These are phyloP conservation scores for Drosophila pseudoobscura DNA, from an alignment of 1,140 invertebrate genomes.

Conservation along the genomic window DNA sequence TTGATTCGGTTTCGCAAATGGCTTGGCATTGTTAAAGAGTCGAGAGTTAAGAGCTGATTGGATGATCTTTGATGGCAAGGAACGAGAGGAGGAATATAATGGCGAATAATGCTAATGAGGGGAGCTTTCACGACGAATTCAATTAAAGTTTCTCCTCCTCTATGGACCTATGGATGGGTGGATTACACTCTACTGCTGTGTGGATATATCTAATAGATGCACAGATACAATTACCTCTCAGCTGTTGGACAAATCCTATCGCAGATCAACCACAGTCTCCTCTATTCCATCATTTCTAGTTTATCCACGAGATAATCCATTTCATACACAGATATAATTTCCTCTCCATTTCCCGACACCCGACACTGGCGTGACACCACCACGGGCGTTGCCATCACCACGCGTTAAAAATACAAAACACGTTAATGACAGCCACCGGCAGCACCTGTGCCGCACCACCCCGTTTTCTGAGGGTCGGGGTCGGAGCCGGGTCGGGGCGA, in stretches of 20 bases:
- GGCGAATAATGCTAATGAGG: slow-evolving; percentile 43
- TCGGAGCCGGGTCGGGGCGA: not conserved
- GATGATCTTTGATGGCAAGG: slow-evolving; percentile 59
- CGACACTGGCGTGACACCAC: slow-evolving; percentile 30
- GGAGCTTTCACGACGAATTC: slow-evolving; percentile 8
- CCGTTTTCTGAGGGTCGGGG: not conserved
- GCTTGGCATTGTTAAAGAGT: slow-evolving; percentile 54
- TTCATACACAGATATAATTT: slow-evolving; percentile 47
- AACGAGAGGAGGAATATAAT: slow-evolving; percentile 7
- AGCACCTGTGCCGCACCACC: slow-evolving; percentile 30
- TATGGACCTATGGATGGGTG: not conserved
- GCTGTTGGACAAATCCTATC: not conserved
- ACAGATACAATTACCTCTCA: not conserved
- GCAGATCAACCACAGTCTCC: not conserved
- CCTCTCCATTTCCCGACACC: slow-evolving; percentile 38
- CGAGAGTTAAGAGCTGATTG: slow-evolving; percentile 40
- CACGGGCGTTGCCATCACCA: slow-evolving; percentile 8
- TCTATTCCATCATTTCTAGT: slow-evolving; percentile 17
- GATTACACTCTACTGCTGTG: not conserved
- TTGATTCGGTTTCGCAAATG: slow-evolving; percentile 58
- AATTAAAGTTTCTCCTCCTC: slow-evolving; percentile 28
- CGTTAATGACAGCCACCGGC: slow-evolving; percentile 59
- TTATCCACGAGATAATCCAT: slow-evolving; percentile 21
- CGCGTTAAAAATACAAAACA: slow-evolving; percentile 41
- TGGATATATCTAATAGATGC: not conserved